Conservation (phyloP, 37 sponge, comb jelly and placozoan genomes). For the Oopsacas minuta region DNA sequence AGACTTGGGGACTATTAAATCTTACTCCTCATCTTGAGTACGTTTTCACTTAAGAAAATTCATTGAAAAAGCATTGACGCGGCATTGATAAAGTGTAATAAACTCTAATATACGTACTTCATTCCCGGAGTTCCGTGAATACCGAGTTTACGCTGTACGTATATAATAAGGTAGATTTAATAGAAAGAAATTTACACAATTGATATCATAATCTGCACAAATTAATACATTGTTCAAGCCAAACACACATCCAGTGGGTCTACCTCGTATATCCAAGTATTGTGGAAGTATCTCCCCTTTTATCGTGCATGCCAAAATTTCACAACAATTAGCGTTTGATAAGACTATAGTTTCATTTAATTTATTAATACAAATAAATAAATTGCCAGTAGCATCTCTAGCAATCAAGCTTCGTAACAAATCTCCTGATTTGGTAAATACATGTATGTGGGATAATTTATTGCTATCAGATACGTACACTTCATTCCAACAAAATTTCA, state of each 20-base stretch:
- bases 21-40: too few species aligned
- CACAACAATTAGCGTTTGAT: background rate
- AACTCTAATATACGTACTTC: too few species aligned
- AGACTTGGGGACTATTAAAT: too few species aligned
- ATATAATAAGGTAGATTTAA: too few species aligned
- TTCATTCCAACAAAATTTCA: background rate
- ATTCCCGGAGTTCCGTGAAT: too few species aligned
- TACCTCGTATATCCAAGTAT: background rate
- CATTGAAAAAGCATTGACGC: too few species aligned
- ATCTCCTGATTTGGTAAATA: background rate
- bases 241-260: background rate
- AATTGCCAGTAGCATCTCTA: background rate
- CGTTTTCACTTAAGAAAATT: too few species aligned
- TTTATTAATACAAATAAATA: background rate
- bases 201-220: background rate
- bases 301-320: background rate
- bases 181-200: background rate
- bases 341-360: background rate
- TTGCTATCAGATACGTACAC: slow-evolving; percentile 9
- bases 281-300: background rate
- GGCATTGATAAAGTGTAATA: too few species aligned
- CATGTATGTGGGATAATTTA: background rate
- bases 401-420: background rate
- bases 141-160: too few species aligned
- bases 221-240: background rate